Conservation (phyloP, 53 echinoderm and acorn worm species). For the Holothuria scabra region DNA sequence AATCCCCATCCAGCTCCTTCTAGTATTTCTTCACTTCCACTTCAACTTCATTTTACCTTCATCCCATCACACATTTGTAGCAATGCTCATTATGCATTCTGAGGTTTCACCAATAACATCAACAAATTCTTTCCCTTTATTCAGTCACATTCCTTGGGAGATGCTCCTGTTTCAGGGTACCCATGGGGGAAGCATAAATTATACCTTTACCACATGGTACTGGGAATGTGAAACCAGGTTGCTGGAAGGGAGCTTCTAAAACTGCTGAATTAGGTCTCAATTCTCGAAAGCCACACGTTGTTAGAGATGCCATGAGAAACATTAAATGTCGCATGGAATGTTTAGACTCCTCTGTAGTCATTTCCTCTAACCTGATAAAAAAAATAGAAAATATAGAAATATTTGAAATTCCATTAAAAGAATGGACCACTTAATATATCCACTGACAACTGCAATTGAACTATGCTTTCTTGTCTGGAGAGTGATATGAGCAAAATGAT, state of each 20-base stretch:
- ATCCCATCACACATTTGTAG: background rate
- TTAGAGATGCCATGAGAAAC: conserved; percentile 85
- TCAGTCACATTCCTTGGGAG: background rate
- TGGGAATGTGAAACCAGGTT: conserved; percentile 90
- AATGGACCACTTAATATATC: too few relatives aligned
- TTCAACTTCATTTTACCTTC: too few relatives aligned
- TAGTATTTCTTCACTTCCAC: too few relatives aligned
- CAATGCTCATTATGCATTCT: background rate
- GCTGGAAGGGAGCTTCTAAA: conserved; percentile 92
- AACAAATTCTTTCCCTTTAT: background rate
- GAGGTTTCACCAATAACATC: background rate
- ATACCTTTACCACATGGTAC: conserved; percentile 87
- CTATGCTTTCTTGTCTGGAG: too few relatives aligned
- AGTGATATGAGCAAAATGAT: too few relatives aligned
- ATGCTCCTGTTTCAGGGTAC: background rate
- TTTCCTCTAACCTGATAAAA: conserved; percentile 80
- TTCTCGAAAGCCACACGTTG: conserved; percentile 86
- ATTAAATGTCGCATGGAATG: conserved; percentile 81
- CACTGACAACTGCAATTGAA: too few relatives aligned
- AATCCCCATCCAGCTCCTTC: too few relatives aligned
- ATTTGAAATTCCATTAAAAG: too few relatives aligned
- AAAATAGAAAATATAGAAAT: too few relatives aligned
- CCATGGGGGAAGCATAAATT: background rate
- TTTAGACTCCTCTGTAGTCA: conserved; percentile 82
- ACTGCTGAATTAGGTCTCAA: conserved; percentile 88